Evolutionary conservation across 2,797 vertebrate genomes (phyloP), one percentile per base, ranked within the genome.

Genomic region (Sphenodon punctatus): DNA sequence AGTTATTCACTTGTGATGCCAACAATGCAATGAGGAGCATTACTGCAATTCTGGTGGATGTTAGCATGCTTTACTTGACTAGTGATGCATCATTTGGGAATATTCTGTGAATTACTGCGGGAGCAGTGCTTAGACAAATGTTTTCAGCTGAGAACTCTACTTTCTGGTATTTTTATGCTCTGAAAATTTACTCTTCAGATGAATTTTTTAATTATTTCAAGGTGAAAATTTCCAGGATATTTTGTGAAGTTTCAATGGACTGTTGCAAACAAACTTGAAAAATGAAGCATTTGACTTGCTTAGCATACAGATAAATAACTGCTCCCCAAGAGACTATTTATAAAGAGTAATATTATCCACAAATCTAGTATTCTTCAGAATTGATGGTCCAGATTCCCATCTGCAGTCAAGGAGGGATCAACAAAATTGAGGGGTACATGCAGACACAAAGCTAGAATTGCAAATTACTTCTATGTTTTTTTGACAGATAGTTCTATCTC

Each of bases 271-370:
- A 68, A 73, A 80, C 2, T 2, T 39, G 10, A 42, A 17, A 67
- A 5, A 71, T 67, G 1, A 63, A 11, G 5, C 2, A 49, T 72
- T 77, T 72, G 70, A 34, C 22, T 15, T 69, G 16, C 23, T 78
- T n/a, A n/a, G n/a, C n/a, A n/a, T 83, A 64, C n/a, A 55, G 59
- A 82, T 85, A 80, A 53, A 75, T n/a, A 46, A 32, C 22, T 59
- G 36, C 12, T 27, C 34, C 80, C 36, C 43, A 65, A 51, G n/a
- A 88, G 67, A n/a, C n/a, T n/a, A n/a, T n/a, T n/a, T n/a, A n/a
- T n/a, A n/a, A n/a, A n/a, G n/a, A n/a, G n/a, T n/a, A n/a, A n/a
- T n/a, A n/a, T n/a, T n/a, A n/a, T n/a, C n/a, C n/a, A n/a, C n/a
- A n/a, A n/a, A n/a, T n/a, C n/a, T n/a, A n/a, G n/a, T n/a, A n/a